Conservation (phyloP, 2,113 vertebrate genomes). For the Glaucidium brasilianum region DNA sequence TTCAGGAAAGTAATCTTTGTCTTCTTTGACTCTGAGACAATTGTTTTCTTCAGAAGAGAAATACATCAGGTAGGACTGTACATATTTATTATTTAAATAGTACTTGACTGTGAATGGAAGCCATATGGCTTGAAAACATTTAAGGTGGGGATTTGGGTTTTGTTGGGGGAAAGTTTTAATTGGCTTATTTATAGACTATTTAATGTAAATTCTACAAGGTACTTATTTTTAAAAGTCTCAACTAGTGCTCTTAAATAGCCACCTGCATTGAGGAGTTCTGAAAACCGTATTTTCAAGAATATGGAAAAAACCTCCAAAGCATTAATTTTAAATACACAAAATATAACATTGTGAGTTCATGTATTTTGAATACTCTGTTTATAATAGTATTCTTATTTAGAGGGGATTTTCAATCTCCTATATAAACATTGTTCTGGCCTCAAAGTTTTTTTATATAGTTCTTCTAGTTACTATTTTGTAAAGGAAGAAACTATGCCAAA, state of each 20-base stretch:
- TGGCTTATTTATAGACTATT: background rate
- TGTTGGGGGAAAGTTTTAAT: background rate
- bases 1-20: slow-evolving; percentile 22
- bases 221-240: background rate
- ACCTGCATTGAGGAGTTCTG: background rate
- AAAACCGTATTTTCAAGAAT: background rate
- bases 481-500: background rate
- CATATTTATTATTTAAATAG: background rate
- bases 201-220: background rate
- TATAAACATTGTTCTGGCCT: background rate
- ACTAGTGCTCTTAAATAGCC: background rate
- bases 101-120: background rate
- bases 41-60: background rate
- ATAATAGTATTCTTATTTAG: background rate
- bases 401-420: background rate
- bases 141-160: background rate
- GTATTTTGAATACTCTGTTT: background rate
- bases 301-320: background rate
- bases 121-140: background rate
- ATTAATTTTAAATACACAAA: background rate
- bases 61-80: background rate
- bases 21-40: background rate
- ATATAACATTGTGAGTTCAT: background rate
- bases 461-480: background rate
- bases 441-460: background rate